Percentiles rank a stretch among this genome's conserved stretches.
Conservation (phyloP, 2,797 vertebrate genomes). For the Petrocephalus sullivani region DNA sequence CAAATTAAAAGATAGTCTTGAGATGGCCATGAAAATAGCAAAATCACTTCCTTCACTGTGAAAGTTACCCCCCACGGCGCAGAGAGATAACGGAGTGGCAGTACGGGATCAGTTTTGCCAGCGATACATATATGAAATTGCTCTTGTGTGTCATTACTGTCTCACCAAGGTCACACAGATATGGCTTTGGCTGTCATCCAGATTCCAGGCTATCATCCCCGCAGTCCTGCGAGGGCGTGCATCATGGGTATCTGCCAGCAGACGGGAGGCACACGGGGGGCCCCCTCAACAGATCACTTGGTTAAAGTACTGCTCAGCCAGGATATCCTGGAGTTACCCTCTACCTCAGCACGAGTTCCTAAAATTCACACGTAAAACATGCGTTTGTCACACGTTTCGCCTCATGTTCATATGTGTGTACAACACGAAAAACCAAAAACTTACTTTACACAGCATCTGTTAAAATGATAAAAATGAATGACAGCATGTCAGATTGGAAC, state of each 20-base stretch:
- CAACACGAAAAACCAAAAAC: background rate
- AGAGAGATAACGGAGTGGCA: background rate
- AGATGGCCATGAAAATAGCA: background rate
- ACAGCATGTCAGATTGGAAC: background rate
- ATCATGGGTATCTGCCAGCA: background rate
- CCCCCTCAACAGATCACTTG: background rate
- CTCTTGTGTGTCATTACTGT: background rate
- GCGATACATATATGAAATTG: constrained; percentile 3
- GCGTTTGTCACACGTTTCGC: background rate
- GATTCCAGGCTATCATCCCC: background rate
- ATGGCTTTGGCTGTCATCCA: background rate
- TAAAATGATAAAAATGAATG: background rate
- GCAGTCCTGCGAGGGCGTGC: background rate
- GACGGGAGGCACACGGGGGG: background rate
- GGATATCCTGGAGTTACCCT: background rate
- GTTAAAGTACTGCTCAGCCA: background rate
- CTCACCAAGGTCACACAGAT: background rate
- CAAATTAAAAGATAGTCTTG: background rate
- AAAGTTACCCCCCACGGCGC: background rate
- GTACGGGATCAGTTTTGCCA: background rate
- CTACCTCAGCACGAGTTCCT: background rate
- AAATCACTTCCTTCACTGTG: background rate
- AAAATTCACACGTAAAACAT: background rate
- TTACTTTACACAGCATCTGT: background rate
- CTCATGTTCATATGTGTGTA: background rate